These are phyloP conservation scores for Tadarida brasiliensis DNA, from an alignment of 2,797 vertebrate species.

Conservation along the genomic window DNA sequence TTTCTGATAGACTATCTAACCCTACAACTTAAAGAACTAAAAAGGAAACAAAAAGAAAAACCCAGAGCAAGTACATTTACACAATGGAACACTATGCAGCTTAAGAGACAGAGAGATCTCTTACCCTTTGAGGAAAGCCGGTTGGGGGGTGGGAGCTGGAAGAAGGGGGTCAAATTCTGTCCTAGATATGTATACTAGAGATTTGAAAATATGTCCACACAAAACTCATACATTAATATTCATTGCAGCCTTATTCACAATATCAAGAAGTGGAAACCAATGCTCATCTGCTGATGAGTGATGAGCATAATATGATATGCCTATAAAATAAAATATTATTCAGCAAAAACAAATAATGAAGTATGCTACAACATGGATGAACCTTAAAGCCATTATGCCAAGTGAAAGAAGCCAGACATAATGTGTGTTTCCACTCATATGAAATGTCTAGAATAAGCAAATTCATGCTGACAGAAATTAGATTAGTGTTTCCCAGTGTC, in stretches of 20 bases:
- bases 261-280: background rate
- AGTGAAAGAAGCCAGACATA: background rate
- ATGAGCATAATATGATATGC: background rate
- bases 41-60: no score
- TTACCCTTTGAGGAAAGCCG: no score
- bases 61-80: no score
- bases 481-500: background rate
- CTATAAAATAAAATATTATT: background rate
- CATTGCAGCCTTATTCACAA: background rate
- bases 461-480: slow-evolving; percentile 28
- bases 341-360: slow-evolving; percentile 9
- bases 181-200: background rate
- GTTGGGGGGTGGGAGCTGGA: no score
- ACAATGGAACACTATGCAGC: no score
- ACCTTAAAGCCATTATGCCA: slow-evolving; percentile 11
- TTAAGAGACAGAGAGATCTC: background rate
- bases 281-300: background rate
- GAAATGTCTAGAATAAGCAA: background rate
- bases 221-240: slow-evolving; percentile 13
- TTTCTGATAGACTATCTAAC: no score
- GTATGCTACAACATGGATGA: background rate
- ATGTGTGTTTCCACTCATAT: background rate
- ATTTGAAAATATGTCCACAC: background rate
- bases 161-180: no score
- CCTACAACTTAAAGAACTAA: no score